Evolutionary conservation across 2,113 vertebrate genomes (phyloP).

Genomic region (Mungos mungo): DNA sequence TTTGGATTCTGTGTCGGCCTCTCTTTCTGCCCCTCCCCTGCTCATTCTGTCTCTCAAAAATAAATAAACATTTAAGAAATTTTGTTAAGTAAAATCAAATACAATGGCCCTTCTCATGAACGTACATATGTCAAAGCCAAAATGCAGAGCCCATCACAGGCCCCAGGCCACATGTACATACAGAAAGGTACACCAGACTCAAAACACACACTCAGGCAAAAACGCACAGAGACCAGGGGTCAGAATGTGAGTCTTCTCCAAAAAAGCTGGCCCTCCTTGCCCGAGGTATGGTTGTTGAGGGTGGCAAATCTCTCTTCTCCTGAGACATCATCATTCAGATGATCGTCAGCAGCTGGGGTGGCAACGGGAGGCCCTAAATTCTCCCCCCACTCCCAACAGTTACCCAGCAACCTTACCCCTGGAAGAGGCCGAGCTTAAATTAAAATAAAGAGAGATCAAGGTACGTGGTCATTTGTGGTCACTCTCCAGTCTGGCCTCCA

Average conservation of each 20-base stretch:
- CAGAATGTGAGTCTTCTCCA: no score
- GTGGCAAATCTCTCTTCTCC: neutral
- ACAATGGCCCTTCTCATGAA: neutral
- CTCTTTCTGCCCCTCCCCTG: no score
- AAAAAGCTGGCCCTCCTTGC: neutral
- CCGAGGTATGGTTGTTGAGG: neutral
- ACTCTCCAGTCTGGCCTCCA: conserved; percentile 45
- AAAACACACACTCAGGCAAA: neutral
- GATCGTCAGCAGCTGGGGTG: neutral
- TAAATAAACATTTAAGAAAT: no score
- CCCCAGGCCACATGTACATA: neutral
- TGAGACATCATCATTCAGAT: conserved; percentile 11
- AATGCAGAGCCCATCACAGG: neutral
- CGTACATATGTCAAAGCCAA: neutral
- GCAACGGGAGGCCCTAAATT: neutral
- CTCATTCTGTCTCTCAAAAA: no score
- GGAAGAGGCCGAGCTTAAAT: conserved; percentile 56
- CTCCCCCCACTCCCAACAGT: neutral
- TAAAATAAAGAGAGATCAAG: conserved; percentile 53
- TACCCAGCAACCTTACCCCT: conserved; percentile 40
- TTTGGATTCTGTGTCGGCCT: no score
- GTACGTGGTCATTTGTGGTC: conserved; percentile 61
- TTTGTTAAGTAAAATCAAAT: neutral
- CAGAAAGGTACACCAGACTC: neutral
- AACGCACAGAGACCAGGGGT: neutral